Evolutionary conservation across 2,797 vertebrate genomes (phyloP).

Genomic region (Gallinago nigripennis): DNA sequence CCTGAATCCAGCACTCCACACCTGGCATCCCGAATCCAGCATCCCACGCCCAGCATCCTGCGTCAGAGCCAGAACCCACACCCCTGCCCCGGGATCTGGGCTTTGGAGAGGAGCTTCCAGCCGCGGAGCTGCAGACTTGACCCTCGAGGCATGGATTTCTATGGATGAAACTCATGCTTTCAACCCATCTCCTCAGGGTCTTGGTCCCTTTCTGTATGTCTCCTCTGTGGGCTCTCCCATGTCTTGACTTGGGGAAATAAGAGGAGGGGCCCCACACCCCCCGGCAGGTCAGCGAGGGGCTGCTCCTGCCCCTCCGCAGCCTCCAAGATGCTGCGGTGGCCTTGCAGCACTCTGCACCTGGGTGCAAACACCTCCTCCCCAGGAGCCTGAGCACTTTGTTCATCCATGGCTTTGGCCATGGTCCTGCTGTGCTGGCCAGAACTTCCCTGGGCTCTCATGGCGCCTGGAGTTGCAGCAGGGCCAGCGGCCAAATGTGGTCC

Average conservation of each 20-base stretch:
- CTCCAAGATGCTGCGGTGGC: accelerated
- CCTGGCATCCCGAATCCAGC: neutral
- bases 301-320: neutral
- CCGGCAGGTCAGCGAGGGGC: accelerated
- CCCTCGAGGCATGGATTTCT: neutral
- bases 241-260: neutral
- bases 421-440: accelerated
- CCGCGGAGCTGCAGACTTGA: neutral
- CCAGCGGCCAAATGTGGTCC: neutral
- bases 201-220: neutral
- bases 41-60: neutral
- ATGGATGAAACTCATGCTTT: neutral
- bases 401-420: neutral
- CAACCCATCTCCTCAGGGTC: neutral
- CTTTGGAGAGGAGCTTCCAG: neutral
- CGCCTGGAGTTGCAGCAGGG: neutral
- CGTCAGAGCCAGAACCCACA: neutral
- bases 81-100: neutral
- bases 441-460: neutral
- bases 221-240: accelerated
- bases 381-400: neutral
- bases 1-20: neutral
- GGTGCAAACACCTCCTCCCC: neutral
- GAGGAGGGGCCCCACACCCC: neutral
- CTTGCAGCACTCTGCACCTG: neutral